These are phyloP conservation scores for Brenthis daphne DNA, from an alignment of 2,888 invertebrate species.

Conservation along the genomic window DNA sequence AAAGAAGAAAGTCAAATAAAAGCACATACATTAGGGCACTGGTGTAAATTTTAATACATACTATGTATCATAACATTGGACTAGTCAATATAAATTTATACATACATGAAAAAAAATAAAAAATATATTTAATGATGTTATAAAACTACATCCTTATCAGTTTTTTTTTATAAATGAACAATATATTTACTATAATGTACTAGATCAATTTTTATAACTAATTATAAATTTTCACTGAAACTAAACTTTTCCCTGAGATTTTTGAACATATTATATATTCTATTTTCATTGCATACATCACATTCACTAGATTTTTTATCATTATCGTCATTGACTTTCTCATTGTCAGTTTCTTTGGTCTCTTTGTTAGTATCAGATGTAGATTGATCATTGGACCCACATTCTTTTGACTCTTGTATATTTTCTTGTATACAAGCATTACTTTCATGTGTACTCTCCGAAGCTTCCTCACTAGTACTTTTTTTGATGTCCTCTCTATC, in stretches of 20 bases:
- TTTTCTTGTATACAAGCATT: conserved; percentile 5
- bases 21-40: conserved; percentile 5
- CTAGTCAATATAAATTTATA: neutral
- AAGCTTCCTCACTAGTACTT: conserved; percentile 28
- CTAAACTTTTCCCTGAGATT: conserved; percentile 67
- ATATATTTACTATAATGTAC: neutral
- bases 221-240: conserved; percentile 48
- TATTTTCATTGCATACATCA: conserved; percentile 64
- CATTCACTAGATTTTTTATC: conserved; percentile 47
- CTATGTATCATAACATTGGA: neutral
- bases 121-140: neutral
- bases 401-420: conserved; percentile 21
- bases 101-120: neutral
- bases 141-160: too few relatives aligned
- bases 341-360: conserved; percentile 25
- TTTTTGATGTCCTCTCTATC: conserved; percentile 48
- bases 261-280: conserved; percentile 63
- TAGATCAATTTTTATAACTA: neutral
- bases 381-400: conserved; percentile 33
- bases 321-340: conserved; percentile 28
- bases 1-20: conserved; percentile 3
- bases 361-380: conserved; percentile 25
- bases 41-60: neutral
- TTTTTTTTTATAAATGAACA: too few relatives aligned
- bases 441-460: conserved; percentile 21